Conservation (phyloP, 1,140 invertebrate species). For the Trypoxylus dichotomus region DNA sequence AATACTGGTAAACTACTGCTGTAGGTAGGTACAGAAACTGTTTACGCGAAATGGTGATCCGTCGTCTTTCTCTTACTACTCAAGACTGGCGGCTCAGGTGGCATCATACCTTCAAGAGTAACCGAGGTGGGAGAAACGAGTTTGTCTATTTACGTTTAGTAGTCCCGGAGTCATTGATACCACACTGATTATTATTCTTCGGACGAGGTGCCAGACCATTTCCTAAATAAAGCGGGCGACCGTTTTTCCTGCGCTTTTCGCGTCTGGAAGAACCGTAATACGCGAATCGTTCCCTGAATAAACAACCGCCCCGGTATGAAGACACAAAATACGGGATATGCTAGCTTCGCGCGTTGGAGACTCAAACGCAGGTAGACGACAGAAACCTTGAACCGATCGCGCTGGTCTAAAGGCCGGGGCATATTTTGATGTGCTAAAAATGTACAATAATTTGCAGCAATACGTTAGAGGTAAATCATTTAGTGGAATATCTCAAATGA, state of each 20-base stretch:
- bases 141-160: conserved; percentile 32
- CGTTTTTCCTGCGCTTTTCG: not conserved
- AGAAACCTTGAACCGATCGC: not conserved
- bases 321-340: not conserved
- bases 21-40: not conserved
- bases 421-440: too few species aligned
- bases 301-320: not conserved
- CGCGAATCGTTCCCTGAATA: not conserved
- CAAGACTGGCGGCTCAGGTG: conserved; percentile 33
- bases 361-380: not conserved
- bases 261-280: not conserved
- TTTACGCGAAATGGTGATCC: not conserved
- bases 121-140: conserved; percentile 33
- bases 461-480: too few species aligned
- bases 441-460: too few species aligned
- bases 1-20: not conserved
- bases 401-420: not conserved
- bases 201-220: conserved; percentile 17
- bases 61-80: not conserved
- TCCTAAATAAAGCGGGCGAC: conserved; percentile 22
- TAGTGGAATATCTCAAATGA: too few species aligned
- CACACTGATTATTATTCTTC: conserved; percentile 25
- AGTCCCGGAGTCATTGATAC: conserved; percentile 32
- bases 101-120: conserved; percentile 30
- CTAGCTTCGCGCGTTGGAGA: not conserved